Evolutionary conservation across 2,888 invertebrate species (phyloP).

Genomic region (Aproaerema taeniolella): DNA sequence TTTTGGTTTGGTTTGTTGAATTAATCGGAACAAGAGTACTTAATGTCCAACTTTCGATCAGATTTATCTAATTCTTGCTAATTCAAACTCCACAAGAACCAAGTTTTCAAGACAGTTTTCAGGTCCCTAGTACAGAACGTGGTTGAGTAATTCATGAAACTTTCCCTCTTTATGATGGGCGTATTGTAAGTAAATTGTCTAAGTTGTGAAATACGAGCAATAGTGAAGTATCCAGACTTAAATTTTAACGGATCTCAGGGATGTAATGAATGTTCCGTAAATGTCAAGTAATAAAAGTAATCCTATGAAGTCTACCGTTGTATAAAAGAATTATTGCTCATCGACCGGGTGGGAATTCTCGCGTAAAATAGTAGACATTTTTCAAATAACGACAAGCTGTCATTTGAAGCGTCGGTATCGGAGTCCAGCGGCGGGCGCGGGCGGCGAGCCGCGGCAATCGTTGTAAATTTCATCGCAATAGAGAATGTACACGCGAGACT

Average conservation of each 20-base stretch:
- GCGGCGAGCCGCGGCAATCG: constrained; percentile 45
- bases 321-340: constrained; percentile 61
- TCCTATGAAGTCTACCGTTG: constrained; percentile 42
- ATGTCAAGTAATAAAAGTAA: constrained; percentile 47
- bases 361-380: constrained; percentile 65
- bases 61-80: too few species aligned
- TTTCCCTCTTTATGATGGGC: constrained; percentile 7
- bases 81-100: constrained; percentile 4
- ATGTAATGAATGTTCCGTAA: constrained; percentile 21
- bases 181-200: constrained; percentile 8
- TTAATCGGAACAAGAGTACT: too few species aligned
- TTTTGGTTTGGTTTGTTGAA: too few species aligned
- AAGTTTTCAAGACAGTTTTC: constrained; percentile 6
- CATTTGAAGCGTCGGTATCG: constrained; percentile 60
- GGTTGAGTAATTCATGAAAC: constrained; percentile 8
- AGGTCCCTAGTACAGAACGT: neutral
- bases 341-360: constrained; percentile 52
- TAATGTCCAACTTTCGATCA: too few species aligned
- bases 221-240: constrained; percentile 9
- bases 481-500: constrained; percentile 64
- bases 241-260: constrained; percentile 6
- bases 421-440: constrained; percentile 46
- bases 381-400: constrained; percentile 65
- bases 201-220: constrained; percentile 9
- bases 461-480: constrained; percentile 68